Percentiles rank a stretch among this genome's conserved stretches.
phyloP scores from a whole-genome alignment of 1,140 invertebrate species.

The Reticulitermes speratus region DNA sequence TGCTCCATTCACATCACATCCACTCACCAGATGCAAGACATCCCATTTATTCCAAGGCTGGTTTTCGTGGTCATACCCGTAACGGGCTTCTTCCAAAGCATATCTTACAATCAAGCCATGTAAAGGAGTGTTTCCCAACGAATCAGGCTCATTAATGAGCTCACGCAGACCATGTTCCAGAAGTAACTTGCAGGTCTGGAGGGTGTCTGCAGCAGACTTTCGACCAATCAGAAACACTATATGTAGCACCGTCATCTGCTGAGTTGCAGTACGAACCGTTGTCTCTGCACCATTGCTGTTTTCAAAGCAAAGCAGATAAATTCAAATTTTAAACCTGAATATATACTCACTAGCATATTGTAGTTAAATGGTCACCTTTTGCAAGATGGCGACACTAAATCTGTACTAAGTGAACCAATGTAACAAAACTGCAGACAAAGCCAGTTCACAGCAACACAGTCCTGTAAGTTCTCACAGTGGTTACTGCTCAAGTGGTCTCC shows the following conservation, averaged over 20 bases:
- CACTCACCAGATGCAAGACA: conserved; percentile 62
- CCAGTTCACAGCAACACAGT: too few relatives aligned
- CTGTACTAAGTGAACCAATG: too few relatives aligned
- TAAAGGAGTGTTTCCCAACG: conserved; percentile 61
- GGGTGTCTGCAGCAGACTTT: conserved; percentile 68
- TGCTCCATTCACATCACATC: background rate
- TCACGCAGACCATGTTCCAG: conserved; percentile 67
- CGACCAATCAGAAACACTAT: conserved; percentile 62
- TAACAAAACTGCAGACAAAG: too few relatives aligned
- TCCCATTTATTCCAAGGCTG: conserved; percentile 70
- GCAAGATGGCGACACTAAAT: background rate
- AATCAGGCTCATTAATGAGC: conserved; percentile 70
- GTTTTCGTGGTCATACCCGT: conserved; percentile 59
- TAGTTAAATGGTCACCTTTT: background rate
- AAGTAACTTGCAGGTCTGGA: conserved; percentile 62
- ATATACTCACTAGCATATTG: background rate
- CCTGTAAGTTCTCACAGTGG: too few relatives aligned
- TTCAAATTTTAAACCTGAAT: background rate
- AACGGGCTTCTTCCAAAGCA: conserved; percentile 67
- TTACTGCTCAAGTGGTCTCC: too few relatives aligned
- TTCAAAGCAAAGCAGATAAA: conserved; percentile 7
- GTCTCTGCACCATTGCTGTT: conserved; percentile 61
- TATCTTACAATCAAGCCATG: conserved; percentile 69
- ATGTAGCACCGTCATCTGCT: conserved; percentile 71
- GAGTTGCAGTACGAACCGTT: conserved; percentile 66